Evolutionary conservation across 2,888 invertebrate species (phyloP), one percentile per base, ranked within the genome.

Genomic region (Hemistola chrysoprasaria): DNA sequence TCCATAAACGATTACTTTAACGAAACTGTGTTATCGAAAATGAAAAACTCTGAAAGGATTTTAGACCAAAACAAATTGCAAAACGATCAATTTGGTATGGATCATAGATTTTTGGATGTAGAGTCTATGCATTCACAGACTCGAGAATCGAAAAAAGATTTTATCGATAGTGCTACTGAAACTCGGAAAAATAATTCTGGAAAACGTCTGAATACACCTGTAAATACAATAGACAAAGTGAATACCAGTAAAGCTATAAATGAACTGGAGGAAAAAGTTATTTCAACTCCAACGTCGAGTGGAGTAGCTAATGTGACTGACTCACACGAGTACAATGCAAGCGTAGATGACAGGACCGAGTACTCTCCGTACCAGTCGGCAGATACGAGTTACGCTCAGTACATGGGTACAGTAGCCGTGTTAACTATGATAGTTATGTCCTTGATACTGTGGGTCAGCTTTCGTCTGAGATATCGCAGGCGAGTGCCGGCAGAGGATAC

Each of bases 381-480:
- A 32, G 67, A 75, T 45, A 74, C 64, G 25, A 73, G 60, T 50
- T 83, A 78, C 47, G 79, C 74, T 11, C 78, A 73, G 57, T 90
- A 84, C 59, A 90, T 90, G 70, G 92, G 88, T 37, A 92, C 82
- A 6, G 90, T 90, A 65, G 79, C 92, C 41, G 90, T 93, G 23
- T 78, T 90, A 34, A 81, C 85, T 20, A 85, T 91, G 29, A 91
- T 91, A 27, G 73, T 90, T 8, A 73, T 92, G 50, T 90, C 90
- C 8, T 79, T 91, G 40, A 89, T 90, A 23, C 88, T 90, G 1
- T 90, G 91, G 62, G 76, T 91, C 11, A 86, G 84, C 58, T 82
- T 85, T 56, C 78, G 87, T 22, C 54, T 84, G 48, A 70, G 82
- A 43, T 77, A 82, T 50, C 73, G 82, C 55, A 74, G 80, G 61